Evolutionary conservation across 2,888 invertebrate genomes (phyloP), one percentile per base, ranked within the genome.

Genomic region (Drosophila atripex): DNA sequence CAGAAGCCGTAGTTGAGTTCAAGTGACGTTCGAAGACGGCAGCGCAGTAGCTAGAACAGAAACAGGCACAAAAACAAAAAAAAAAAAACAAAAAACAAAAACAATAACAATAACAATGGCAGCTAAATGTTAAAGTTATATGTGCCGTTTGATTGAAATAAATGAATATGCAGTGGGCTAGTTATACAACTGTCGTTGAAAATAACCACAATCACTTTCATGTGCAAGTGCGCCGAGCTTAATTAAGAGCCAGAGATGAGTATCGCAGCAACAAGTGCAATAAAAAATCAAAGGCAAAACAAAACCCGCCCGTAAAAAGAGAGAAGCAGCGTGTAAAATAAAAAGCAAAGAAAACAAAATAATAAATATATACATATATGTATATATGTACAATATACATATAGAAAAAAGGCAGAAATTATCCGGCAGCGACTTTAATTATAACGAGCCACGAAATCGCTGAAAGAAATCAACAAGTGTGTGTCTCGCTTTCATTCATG

Each of bases 1-100:
- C 82, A 76, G 84, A 86, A 82, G 82, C 86, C 82, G 80, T 82
- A 82, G 84, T 86, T 86, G 80, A 80, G 78, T 78, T 86, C 72
- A 71, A 80, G 75, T 80, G 85, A 75, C 80, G 78, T 64, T 60
- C 66, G 49, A 71, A 72, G 71, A 80, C 80, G 71, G 70, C 74
- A 71, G 43, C 49, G 56, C 28, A 28, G 28, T 28, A 28, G 21
- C 21, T 23, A 23, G 12, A 43, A 43, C 43, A 21, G 43, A 18
- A 43, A 18, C 18, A 43, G 38, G 6, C 21, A 14, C 39, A 16
- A 2, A 43, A 11, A 43, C 21, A 21, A 43, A 6, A 8, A 68
- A 60, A 41, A 55, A 65, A 43, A 6, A 8, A 68, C 58, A 41
- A 55, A 65, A 39, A 60, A 68, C 45, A 56, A 59, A 23, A 61